Conservation (phyloP, 2,113 vertebrate species). For the Lonchura striata region DNA sequence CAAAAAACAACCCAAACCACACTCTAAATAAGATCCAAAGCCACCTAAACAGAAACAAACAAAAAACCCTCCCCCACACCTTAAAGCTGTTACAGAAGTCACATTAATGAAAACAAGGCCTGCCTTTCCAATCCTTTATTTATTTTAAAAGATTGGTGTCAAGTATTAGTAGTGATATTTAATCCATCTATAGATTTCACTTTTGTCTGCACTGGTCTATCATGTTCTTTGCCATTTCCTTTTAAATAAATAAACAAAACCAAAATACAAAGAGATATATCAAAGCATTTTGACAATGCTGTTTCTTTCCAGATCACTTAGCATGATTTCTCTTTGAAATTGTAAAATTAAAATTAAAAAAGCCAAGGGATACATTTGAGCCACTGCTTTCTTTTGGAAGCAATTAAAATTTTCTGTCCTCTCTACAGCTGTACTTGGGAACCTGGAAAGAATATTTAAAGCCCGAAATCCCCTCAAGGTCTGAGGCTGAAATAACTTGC, state of each 20-base stretch:
- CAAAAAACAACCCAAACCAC: background rate
- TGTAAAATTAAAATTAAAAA: background rate
- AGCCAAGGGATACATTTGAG: background rate
- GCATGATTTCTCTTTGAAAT: background rate
- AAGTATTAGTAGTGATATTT: background rate
- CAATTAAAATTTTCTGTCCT: background rate
- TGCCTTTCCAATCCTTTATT: background rate
- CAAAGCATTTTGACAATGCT: background rate
- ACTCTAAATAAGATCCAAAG: background rate
- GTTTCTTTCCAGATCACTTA: background rate
- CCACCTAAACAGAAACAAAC: background rate
- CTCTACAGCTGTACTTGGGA: background rate
- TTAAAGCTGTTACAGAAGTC: background rate
- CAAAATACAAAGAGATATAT: background rate
- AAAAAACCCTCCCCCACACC: background rate
- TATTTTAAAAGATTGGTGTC: background rate
- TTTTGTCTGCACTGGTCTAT: background rate
- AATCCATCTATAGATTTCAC: background rate
- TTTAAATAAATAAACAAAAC: background rate
- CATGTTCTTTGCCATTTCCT: background rate
- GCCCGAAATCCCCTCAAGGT: background rate
- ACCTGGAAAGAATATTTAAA: background rate
- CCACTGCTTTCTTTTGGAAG: background rate
- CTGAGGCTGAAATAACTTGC: background rate
- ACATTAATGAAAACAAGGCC: background rate